Base-by-base conservation (phyloP, 2,888 invertebrate species). In the Netelia fuscicornis region DNA sequence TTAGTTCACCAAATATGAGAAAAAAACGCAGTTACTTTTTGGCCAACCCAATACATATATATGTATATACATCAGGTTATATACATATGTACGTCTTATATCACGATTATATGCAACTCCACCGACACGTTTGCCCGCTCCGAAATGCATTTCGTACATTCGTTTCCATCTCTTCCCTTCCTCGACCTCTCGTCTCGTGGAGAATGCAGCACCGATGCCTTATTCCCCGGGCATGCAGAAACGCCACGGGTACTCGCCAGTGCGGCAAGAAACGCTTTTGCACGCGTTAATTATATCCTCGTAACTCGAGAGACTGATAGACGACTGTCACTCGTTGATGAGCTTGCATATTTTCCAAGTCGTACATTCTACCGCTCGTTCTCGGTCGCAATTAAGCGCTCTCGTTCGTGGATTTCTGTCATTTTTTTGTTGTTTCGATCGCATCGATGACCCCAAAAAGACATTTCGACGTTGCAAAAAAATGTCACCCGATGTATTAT, bases 231-330 rank as follows among this genome's bases (percentile, higher is more conserved):
- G 77, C 76, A 67, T 67, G 72, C 71, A 62, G 48, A 77, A 65
- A 80, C 48, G 8, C 71, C 42, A 68, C 30, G 60, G 8, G 23
- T 13, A 48, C 17, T 23, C 13, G 68, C 72, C 67, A 81, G 77
- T 84, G 76, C 76, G 71, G 20, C 30, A 76, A 81, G 76, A 76
- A 77, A 72, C 30, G 48, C 77, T 72, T 5, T 42, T 79, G 30
- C 37, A 8, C 58, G 71, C 80, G 80, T 58, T 84, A 84, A 84
- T 84, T 81, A 81, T 84, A 84, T 84, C 76, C 77, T 68, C 76
- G 67, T n/a, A 81, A 68, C 52, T 58, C 52, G 76, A 60, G 67
- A 80, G 74, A 71, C 64, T 23, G 17, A 25, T 54, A 64, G 17
- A 68, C 48, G 23, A 75, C 30, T 76, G 58, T 76, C 58, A 72